Conservation (phyloP, 2,797 vertebrate genomes). For the Sandelia bainsii region DNA sequence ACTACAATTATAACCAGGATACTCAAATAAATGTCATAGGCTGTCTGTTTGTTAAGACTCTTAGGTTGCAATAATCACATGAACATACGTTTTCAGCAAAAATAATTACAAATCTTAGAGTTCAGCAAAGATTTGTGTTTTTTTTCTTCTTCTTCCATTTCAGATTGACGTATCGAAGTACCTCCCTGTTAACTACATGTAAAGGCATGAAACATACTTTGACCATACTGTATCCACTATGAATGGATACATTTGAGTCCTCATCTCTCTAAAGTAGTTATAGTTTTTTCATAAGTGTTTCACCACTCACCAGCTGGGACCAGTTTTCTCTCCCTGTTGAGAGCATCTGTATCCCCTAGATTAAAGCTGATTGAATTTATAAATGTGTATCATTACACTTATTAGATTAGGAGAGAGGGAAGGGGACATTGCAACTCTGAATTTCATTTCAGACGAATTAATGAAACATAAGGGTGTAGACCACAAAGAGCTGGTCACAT, state of each 20-base stretch:
- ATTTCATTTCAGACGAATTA: conserved; percentile 79
- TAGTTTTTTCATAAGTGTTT: conserved; percentile 51
- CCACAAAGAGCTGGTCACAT: conserved; percentile 70
- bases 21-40: no score
- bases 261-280: conserved; percentile 43
- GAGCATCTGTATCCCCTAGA: conserved; percentile 71
- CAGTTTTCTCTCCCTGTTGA: conserved; percentile 62
- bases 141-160: no score
- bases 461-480: conserved; percentile 70
- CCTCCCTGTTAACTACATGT: background rate
- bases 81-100: no score
- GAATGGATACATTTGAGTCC: conserved; percentile 6
- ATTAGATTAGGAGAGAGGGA: conserved; percentile 75
- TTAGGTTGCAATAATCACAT: no score
- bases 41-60: no score
- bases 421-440: conserved; percentile 67
- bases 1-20: no score
- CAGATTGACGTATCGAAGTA: no score
- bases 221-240: background rate
- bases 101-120: no score
- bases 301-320: conserved; percentile 63
- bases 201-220: background rate
- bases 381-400: conserved; percentile 78
- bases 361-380: conserved; percentile 79
- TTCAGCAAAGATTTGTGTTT: no score